phyloP scores from a whole-genome alignment of 2,888 invertebrate genomes.

The Callimorpha dominula region DNA sequence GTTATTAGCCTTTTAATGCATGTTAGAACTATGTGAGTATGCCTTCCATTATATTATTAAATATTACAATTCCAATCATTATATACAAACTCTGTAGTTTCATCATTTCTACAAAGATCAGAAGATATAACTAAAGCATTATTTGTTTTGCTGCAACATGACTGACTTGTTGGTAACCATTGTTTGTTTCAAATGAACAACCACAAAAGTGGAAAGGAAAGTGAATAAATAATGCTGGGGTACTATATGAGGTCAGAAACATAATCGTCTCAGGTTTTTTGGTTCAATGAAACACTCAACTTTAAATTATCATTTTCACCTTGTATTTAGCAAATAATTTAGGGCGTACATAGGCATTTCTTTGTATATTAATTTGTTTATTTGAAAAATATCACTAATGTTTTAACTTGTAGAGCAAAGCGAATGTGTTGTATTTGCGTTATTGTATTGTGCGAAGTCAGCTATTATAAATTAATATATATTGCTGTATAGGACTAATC shows the following conservation, averaged over 20 bases:
- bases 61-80: neutral
- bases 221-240: neutral
- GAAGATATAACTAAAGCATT: conserved; percentile 9
- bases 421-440: conserved; percentile 34
- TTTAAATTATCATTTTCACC: neutral
- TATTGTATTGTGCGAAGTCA: conserved; percentile 33
- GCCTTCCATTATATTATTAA: conserved; percentile 8
- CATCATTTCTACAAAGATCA: neutral
- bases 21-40: conserved; percentile 8
- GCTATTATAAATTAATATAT: conserved; percentile 18
- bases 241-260: neutral
- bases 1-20: conserved; percentile 34
- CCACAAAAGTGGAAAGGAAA: neutral
- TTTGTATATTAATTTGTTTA: neutral
- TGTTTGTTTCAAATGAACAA: conserved; percentile 30
- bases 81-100: neutral
- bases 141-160: conserved; percentile 45
- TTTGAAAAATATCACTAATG: neutral
- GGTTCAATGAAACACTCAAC: neutral
- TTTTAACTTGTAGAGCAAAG: conserved; percentile 38
- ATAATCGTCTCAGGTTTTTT: conserved; percentile 2
- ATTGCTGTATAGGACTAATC: conserved; percentile 18
- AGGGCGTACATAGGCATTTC: neutral
- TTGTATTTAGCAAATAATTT: neutral
- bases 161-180: conserved; percentile 32